These are phyloP conservation scores for Bubalus kerabau DNA, from an alignment of 2,113 vertebrate genomes.

Conservation along the genomic window DNA sequence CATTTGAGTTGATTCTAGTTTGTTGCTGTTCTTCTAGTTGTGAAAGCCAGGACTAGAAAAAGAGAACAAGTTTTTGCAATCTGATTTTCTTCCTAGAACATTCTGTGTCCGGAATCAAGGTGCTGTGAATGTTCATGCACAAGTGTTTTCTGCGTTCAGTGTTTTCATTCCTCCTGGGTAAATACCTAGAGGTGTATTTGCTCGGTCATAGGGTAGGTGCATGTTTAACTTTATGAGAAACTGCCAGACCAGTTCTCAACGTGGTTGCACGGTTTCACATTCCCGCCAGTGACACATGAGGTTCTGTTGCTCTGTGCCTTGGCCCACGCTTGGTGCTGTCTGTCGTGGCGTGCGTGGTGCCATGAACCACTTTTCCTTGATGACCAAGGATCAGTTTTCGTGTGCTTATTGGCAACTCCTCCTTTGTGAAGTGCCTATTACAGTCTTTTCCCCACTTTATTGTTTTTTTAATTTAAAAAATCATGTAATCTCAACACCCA, in stretches of 20 bases:
- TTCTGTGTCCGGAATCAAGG: neutral
- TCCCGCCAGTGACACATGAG: neutral
- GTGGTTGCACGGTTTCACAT: neutral
- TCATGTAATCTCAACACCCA: neutral
- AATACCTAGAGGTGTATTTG: slow-evolving; percentile 6
- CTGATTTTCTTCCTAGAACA: neutral
- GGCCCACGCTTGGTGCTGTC: neutral
- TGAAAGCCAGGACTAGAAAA: neutral
- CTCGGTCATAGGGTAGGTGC: neutral
- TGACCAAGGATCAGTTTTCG: neutral
- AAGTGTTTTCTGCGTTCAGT: neutral
- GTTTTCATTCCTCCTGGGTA: slow-evolving; percentile 35
- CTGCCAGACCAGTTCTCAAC: neutral
- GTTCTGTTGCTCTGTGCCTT: neutral
- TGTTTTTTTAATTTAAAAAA: slow-evolving; percentile 8
- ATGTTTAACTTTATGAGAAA: neutral
- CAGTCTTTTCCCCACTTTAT: neutral
- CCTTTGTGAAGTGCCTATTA: neutral
- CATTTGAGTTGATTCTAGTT: neutral
- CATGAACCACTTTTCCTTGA: neutral
- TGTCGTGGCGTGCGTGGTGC: neutral
- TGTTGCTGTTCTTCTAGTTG: neutral
- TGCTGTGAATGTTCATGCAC: neutral
- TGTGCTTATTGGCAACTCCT: neutral
- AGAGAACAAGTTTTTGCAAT: neutral